Evolutionary conservation across 2,113 vertebrate genomes (phyloP), one percentile per base, ranked within the genome.

Genomic region (Oreochromis spilurus): DNA sequence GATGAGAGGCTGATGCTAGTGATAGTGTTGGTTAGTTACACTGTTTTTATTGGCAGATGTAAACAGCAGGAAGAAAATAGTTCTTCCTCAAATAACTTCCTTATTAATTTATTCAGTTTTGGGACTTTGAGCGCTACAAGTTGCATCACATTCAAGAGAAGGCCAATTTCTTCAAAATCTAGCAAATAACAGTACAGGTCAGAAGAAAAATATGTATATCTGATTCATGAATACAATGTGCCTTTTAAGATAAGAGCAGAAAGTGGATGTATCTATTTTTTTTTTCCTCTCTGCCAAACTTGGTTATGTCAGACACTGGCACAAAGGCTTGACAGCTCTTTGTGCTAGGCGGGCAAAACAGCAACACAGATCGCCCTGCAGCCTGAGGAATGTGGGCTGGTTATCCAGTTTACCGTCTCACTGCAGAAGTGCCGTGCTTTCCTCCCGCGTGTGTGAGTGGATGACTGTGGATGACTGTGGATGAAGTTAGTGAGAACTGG

Each of bases 401-500:
- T 94, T 93, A 93, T 93, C 90, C 89, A 85, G 84, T 94, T 93
- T 87, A 91, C 87, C 50, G 85, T 93, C 91, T 84, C 78, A 11
- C 58, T 55, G 55, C 24, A 17, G 89, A 87, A 86, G 38, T 67
- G 60, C 79, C 55, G 14, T 13, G 5, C 54, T 54, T 84, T 81
- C 89, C 36, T 52, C 77, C 62, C 2, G 58, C 58, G 43, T 36
- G 72, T 58, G 48, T 78, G 36, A 72, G n/a, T n/a, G n/a, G n/a
- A n/a, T n/a, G n/a, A n/a, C n/a, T n/a, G 29, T 57, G 72, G 36
- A 83, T 40, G 36, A 45, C 60, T 85, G 70, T 90, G 86, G 85
- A 84, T 85, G 65, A 92, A 91, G 92, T 80, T 84, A 81, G 90
- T 4, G 16, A 70, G 86, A 82, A 83, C 89, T 90, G 91, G 88